Conservation (phyloP, 2,113 vertebrate species). For the Phrynosoma platyrhinos region DNA sequence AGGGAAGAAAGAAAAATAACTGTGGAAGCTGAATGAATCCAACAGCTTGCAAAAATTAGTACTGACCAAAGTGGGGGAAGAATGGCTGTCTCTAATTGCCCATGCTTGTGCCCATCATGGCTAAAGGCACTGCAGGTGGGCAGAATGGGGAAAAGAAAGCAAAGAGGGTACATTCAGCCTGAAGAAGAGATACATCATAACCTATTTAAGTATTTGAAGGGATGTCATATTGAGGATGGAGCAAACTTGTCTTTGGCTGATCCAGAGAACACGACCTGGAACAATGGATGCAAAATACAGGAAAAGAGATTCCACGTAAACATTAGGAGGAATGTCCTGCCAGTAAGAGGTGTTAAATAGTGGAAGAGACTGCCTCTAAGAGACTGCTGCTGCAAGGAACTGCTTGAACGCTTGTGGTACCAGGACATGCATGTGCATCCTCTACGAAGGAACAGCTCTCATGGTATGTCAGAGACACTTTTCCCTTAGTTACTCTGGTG, state of each 20-base stretch:
- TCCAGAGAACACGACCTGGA: too few relatives aligned
- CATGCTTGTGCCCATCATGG: neutral
- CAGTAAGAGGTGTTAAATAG: too few relatives aligned
- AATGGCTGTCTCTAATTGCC: neutral
- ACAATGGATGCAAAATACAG: too few relatives aligned
- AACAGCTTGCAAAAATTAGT: neutral
- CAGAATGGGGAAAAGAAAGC: neutral
- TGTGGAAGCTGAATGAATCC: neutral
- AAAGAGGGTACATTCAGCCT: neutral
- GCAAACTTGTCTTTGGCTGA: too few relatives aligned
- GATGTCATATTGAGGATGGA: too few relatives aligned
- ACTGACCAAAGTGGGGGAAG: neutral
- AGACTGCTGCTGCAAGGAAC: neutral
- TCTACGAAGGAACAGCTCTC: neutral
- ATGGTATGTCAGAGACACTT: too few relatives aligned
- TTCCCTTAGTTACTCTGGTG: neutral
- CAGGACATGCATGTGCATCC: neutral
- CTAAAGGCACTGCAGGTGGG: neutral
- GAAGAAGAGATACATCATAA: too few relatives aligned
- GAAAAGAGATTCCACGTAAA: too few relatives aligned
- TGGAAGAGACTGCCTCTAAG: neutral
- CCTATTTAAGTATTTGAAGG: too few relatives aligned
- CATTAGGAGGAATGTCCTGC: too few relatives aligned
- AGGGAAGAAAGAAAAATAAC: neutral
- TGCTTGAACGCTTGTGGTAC: too few relatives aligned